Conservation (phyloP, 1,140 invertebrate genomes). For the Alviniconcha marisindica region DNA sequence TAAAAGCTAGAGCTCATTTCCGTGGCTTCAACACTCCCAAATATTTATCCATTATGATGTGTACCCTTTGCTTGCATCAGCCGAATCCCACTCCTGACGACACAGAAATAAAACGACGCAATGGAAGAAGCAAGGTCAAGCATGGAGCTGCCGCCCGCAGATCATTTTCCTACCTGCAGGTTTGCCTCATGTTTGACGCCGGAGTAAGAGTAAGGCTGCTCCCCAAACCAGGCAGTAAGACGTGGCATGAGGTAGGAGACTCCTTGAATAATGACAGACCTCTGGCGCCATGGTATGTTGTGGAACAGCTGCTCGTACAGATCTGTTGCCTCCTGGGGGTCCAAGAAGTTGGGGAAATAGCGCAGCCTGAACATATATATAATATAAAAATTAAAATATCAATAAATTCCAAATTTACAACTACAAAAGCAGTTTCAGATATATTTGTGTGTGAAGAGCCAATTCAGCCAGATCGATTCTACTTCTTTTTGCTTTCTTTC, state of each 20-base stretch:
- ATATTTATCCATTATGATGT: too few species aligned
- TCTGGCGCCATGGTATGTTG: slow-evolving; percentile 77
- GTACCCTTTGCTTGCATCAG: too few species aligned
- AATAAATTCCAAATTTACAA: too few species aligned
- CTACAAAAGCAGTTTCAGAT: too few species aligned
- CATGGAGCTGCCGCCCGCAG: too few species aligned
- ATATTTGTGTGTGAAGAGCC: too few species aligned
- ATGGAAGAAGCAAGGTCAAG: too few species aligned
- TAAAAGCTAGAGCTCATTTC: too few species aligned
- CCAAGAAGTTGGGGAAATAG: slow-evolving; percentile 74
- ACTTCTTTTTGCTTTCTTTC: not conserved
- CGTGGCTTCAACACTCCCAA: too few species aligned
- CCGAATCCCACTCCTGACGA: too few species aligned
- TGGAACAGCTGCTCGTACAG: slow-evolving; percentile 73
- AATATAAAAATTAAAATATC: not conserved
- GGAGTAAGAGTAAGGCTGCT: slow-evolving; percentile 77
- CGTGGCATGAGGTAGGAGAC: slow-evolving; percentile 75
- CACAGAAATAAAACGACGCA: too few species aligned
- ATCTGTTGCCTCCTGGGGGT: slow-evolving; percentile 64
- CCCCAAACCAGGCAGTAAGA: slow-evolving; percentile 78
- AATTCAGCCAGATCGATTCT: too few species aligned
- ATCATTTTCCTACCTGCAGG: slow-evolving; percentile 73
- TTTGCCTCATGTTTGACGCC: slow-evolving; percentile 74
- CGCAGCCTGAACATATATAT: slow-evolving; percentile 56
- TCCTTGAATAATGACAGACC: slow-evolving; percentile 71